A percentile compares a stretch with the other conserved stretches of the same genome.
Evolutionary conservation across 2,888 invertebrate genomes (phyloP).

Genomic region (Perdita meconis): DNA sequence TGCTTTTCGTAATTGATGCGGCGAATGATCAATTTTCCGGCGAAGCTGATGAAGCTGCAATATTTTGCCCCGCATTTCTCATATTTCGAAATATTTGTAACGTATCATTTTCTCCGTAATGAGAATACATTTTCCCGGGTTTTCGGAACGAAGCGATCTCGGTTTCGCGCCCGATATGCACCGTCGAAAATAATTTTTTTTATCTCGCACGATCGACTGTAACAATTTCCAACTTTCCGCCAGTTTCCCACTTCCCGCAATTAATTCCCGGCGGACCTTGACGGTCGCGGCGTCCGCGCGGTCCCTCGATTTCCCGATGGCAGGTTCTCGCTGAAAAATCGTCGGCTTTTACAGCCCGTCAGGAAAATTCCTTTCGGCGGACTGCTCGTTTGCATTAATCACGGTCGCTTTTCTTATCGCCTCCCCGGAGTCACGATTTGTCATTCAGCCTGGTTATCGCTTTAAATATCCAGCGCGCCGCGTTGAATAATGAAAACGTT

Average conservation of each 20-base stretch:
- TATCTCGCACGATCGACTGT: no score
- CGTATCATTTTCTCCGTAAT: no score
- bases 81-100: no score
- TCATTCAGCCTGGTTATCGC: constrained; percentile 37
- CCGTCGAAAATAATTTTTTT: no score
- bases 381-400: constrained; percentile 33
- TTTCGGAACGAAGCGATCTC: no score
- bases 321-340: neutral
- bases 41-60: no score
- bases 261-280: neutral
- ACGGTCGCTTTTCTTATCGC: constrained; percentile 16
- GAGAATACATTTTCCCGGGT: no score
- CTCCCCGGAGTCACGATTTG: constrained; percentile 12
- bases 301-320: neutral
- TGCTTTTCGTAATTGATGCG: no score
- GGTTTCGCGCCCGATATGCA: no score
- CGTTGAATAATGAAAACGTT: constrained; percentile 39
- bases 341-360: neutral
- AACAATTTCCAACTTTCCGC: neutral
- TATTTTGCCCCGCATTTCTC: no score
- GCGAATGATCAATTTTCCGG: no score
- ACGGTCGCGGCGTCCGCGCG: neutral
- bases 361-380: neutral
- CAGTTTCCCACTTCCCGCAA: neutral
- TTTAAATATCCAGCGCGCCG: constrained; percentile 13